Evolutionary conservation across 2,113 vertebrate genomes (phyloP).

Genomic region (Sinocyclocheilus anophthalmus): DNA sequence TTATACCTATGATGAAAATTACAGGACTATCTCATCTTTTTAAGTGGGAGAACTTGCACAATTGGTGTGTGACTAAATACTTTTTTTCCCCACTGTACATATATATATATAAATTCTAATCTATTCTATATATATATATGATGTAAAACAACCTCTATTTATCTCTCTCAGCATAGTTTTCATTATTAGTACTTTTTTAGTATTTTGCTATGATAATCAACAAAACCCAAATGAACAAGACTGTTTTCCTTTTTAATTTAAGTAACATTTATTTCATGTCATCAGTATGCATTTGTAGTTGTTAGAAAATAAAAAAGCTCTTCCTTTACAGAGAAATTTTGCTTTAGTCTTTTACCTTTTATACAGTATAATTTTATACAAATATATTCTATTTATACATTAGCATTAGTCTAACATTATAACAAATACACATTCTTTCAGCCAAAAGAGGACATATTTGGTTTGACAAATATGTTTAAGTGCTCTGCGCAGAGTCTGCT

Average conservation of each 20-base stretch:
- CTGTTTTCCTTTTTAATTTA: neutral
- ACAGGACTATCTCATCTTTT: too few relatives aligned
- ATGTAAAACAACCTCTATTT: too few relatives aligned
- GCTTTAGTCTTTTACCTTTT: constrained; percentile 15
- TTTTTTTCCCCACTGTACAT: too few relatives aligned
- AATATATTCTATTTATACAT: constrained; percentile 15
- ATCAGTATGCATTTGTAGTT: neutral
- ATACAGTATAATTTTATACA: neutral
- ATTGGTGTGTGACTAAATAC: too few relatives aligned
- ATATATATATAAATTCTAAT: too few relatives aligned
- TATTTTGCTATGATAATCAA: too few relatives aligned
- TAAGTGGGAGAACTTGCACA: too few relatives aligned
- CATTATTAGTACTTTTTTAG: neutral
- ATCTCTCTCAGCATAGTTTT: too few relatives aligned
- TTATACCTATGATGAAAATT: too few relatives aligned
- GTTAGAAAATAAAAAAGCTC: neutral
- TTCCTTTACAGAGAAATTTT: constrained; percentile 3
- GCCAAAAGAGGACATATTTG: neutral
- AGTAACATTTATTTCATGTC: neutral
- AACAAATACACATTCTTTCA: neutral
- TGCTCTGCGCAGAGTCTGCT: neutral
- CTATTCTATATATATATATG: too few relatives aligned
- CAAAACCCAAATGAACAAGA: neutral
- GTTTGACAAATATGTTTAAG: neutral
- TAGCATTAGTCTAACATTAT: neutral